Evolutionary conservation across 2,888 invertebrate species (phyloP).

Genomic region (Ichneumoninae sp.): DNA sequence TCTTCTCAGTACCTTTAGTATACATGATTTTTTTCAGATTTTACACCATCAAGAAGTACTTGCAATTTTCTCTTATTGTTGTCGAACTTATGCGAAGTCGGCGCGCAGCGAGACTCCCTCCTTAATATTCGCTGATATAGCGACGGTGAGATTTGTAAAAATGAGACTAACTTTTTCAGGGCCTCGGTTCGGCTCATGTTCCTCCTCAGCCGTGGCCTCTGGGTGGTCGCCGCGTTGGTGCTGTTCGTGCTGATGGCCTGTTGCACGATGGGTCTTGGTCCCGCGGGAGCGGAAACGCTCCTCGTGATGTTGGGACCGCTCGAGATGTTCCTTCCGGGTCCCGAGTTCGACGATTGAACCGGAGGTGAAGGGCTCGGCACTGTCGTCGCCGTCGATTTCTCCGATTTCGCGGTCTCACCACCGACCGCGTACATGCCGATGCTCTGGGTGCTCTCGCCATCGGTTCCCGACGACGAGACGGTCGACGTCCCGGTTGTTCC

Average conservation of each 20-base stretch:
- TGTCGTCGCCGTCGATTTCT: constrained; percentile 73
- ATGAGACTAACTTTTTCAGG: constrained; percentile 81
- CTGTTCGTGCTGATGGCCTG: constrained; percentile 78
- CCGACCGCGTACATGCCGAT: constrained; percentile 79
- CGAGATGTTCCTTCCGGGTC: constrained; percentile 73
- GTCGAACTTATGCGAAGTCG: too few species aligned
- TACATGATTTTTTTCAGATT: too few species aligned
- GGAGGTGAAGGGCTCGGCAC: constrained; percentile 68
- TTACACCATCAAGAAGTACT: too few species aligned
- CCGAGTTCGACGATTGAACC: constrained; percentile 66
- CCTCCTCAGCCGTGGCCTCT: constrained; percentile 85
- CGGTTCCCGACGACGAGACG: constrained; percentile 78
- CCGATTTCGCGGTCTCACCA: constrained; percentile 70
- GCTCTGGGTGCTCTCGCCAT: constrained; percentile 77
- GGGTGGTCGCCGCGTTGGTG: constrained; percentile 83
- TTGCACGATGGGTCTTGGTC: constrained; percentile 79
- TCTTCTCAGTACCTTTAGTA: too few species aligned
- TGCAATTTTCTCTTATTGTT: too few species aligned
- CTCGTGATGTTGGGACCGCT: constrained; percentile 82
- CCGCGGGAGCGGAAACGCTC: constrained; percentile 79
- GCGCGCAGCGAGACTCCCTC: too few species aligned
- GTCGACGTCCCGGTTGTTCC: constrained; percentile 82
- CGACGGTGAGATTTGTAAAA: background rate
- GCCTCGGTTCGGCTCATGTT: constrained; percentile 84
- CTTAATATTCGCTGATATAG: background rate